These are phyloP conservation scores for Amblyraja radiata DNA, from an alignment of 2,797 vertebrate species.

Conservation along the genomic window DNA sequence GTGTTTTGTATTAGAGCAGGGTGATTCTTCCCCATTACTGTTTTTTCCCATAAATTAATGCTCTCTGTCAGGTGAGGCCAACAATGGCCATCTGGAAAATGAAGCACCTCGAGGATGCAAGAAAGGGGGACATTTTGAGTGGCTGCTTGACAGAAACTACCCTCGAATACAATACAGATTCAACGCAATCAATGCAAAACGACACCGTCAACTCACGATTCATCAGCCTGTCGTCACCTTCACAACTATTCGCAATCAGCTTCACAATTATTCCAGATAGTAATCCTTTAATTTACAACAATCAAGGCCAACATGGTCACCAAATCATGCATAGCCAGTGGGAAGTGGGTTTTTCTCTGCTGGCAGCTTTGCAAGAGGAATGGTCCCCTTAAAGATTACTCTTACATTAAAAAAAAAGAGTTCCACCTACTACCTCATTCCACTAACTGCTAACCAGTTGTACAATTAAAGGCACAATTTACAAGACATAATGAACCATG, in stretches of 20 bases:
- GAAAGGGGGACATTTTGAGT: background rate
- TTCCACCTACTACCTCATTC: background rate
- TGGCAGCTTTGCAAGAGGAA: background rate
- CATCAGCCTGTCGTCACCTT: background rate
- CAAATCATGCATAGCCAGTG: background rate
- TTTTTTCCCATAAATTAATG: background rate
- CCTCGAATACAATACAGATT: background rate
- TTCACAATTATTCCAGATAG: background rate
- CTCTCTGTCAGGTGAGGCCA: background rate
- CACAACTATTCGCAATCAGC: background rate
- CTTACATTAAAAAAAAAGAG: background rate
- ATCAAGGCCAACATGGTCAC: background rate
- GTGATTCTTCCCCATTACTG: background rate
- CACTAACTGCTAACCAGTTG: too few species aligned
- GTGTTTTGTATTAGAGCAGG: background rate
- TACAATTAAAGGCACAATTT: background rate
- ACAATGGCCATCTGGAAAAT: background rate
- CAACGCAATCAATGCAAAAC: background rate
- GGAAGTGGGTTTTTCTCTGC: background rate
- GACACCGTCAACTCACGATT: background rate
- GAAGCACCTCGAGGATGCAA: background rate
- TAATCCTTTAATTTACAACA: background rate
- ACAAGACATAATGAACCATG: background rate
- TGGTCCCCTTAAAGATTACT: background rate
- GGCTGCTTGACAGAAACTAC: too few species aligned